Evolutionary conservation across 1,140 invertebrate genomes (phyloP).

Genomic region (Samia ricini): DNA sequence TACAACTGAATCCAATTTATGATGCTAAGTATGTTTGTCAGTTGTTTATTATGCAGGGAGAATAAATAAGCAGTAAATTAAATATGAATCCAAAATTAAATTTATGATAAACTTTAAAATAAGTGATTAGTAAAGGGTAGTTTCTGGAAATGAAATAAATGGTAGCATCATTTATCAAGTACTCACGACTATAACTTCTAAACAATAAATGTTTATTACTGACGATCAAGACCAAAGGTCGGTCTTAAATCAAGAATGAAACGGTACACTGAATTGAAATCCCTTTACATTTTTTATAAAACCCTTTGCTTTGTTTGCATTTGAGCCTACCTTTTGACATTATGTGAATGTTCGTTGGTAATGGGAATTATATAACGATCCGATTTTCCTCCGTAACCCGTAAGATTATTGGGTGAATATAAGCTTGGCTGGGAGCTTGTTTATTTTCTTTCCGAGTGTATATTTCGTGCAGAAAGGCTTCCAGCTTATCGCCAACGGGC

Average conservation of each 20-base stretch:
- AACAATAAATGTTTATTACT: neutral
- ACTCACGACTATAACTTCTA: too few relatives aligned
- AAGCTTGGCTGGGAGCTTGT: slow-evolving; percentile 51
- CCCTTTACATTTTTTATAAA: slow-evolving; percentile 23
- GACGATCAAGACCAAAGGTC: neutral
- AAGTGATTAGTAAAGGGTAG: too few relatives aligned
- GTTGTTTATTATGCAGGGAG: too few relatives aligned
- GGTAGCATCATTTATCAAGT: too few relatives aligned
- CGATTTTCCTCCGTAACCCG: slow-evolving; percentile 34
- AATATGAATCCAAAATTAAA: too few relatives aligned
- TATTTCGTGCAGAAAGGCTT: slow-evolving; percentile 46
- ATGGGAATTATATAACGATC: slow-evolving; percentile 35
- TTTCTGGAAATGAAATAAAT: too few relatives aligned
- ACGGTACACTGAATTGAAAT: slow-evolving; percentile 25
- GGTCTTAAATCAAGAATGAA: slow-evolving; percentile 15
- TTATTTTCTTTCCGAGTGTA: slow-evolving; percentile 68
- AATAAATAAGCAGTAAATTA: too few relatives aligned
- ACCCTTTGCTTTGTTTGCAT: slow-evolving; percentile 33
- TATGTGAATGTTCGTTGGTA: slow-evolving; percentile 35
- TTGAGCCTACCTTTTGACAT: slow-evolving; percentile 32
- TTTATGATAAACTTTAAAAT: too few relatives aligned
- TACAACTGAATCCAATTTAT: too few relatives aligned
- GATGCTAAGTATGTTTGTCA: too few relatives aligned
- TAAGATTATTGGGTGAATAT: slow-evolving; percentile 56
- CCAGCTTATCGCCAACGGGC: slow-evolving; percentile 64